phyloP scores from a whole-genome alignment of 2,113 vertebrate species.

The Anarrhichthys ocellatus region DNA sequence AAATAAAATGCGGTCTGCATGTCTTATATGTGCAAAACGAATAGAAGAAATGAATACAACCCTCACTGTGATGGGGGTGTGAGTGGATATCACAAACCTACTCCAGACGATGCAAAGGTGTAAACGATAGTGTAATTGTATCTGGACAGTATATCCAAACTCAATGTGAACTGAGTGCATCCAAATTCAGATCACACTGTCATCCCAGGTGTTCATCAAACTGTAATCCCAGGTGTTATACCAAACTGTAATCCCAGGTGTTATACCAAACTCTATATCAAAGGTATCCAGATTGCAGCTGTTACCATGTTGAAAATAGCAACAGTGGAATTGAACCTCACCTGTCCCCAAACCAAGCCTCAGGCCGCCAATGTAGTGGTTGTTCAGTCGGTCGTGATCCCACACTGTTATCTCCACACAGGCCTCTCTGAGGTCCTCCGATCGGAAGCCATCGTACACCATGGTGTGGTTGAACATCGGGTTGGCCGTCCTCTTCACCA shows the following conservation, averaged over 20 bases:
- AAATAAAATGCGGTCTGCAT: not conserved
- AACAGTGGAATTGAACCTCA: constrained; percentile 54
- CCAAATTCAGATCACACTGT: not conserved
- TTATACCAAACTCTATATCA: not conserved
- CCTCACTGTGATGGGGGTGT: no score
- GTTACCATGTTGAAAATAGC: not conserved
- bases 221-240: not conserved
- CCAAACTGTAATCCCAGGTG: not conserved
- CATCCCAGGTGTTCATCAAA: not conserved
- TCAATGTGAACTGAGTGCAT: not conserved
- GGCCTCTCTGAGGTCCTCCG: constrained; percentile 90
- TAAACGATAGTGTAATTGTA: not conserved
- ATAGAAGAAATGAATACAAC: not conserved
- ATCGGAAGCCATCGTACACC: constrained; percentile 92
- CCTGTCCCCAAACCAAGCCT: constrained; percentile 94
- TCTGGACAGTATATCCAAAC: not conserved
- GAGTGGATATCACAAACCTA: no score
- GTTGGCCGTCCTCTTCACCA: constrained; percentile 87
- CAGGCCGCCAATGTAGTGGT: constrained; percentile 92
- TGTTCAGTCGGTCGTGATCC: constrained; percentile 91
- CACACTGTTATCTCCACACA: constrained; percentile 95
- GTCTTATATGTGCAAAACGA: not conserved
- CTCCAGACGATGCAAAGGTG: not conserved
- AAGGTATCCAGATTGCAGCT: not conserved
- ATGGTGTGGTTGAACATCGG: constrained; percentile 96